Evolutionary conservation across 1,140 invertebrate genomes (phyloP), one percentile per base, ranked within the genome.

Genomic region (Eulimnadia texana): DNA sequence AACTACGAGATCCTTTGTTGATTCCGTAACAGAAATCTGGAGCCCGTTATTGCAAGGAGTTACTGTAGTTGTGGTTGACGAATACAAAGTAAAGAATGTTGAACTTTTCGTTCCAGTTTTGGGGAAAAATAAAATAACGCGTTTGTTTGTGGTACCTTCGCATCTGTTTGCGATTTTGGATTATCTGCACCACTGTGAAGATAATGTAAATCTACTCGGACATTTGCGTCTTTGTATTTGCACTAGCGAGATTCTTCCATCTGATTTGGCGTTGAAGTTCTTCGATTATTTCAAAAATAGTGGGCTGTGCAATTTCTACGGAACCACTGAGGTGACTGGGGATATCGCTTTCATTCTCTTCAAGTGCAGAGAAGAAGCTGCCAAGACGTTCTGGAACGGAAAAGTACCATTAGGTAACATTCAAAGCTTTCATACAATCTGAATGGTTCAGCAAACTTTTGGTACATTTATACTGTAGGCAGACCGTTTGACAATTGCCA

Each of bases 21-120:
- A 93, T 70, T 89, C 88, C 1, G 81, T 90, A 0, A 79, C 82
- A 1, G 90, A 93, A 75, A 83, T 93, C 55, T 92, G 89, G 84
- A 85, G 83, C 0, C 84, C 88, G 0, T 68, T 92, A 23, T 70
- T 91, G n/a, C 81, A 83, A 63, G 84, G 80, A 1, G 72, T 64
- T 52, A 74, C 82, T 0, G 68, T 92, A 16, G 67, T 90, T 2
- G 80, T 91, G 2, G 77, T 91, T 6, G 79, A 84, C 0, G 84
- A 82, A 67, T 72, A 77, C 1, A 72, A 82, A 0, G 88, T 85
- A 0, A 83, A 82, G 68, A 82, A 90, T 72, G 86, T 88, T 0
- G 81, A 87, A 68, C 78, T 77, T 61, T 77, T 90, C 28, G 78
- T 88, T 1, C 64, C 76, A 10, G 66, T 82, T 50, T 73, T 91